These are phyloP conservation scores for Callaeas wilsoni DNA, from an alignment of 2,113 vertebrate species.

Conservation along the genomic window DNA sequence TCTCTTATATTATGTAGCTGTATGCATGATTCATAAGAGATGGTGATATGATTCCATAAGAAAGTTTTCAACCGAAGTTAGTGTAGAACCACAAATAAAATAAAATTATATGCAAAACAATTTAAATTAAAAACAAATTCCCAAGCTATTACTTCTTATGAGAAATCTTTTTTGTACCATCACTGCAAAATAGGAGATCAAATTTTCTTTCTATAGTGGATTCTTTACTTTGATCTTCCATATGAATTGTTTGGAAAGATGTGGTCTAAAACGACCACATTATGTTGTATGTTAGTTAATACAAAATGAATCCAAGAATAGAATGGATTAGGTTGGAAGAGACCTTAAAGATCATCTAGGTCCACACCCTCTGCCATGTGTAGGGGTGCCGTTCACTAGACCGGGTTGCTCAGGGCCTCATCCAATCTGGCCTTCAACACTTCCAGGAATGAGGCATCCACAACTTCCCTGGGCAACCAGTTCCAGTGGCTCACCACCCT, in stretches of 20 bases:
- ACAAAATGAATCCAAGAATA: background rate
- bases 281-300: background rate
- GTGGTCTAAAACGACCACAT: background rate
- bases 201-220: background rate
- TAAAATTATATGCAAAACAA: background rate
- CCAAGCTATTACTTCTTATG: background rate
- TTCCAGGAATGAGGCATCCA: background rate
- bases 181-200: background rate
- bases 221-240: background rate
- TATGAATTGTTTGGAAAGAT: background rate
- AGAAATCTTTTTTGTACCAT: background rate
- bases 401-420: background rate
- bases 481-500: background rate
- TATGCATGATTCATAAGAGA: background rate
- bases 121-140: background rate
- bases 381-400: accelerated
- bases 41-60: background rate
- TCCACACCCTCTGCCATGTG: background rate
- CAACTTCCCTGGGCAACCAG: background rate
- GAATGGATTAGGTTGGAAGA: background rate
- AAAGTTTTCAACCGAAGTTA: background rate
- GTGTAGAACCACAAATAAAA: background rate
- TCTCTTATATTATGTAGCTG: background rate
- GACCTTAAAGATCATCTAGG: background rate
- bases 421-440: background rate